A percentile compares a stretch with the other conserved stretches of the same genome.
phyloP scores from a whole-genome alignment of 53 echinoderm and acorn worm species.

The Echinometra lucunter region DNA sequence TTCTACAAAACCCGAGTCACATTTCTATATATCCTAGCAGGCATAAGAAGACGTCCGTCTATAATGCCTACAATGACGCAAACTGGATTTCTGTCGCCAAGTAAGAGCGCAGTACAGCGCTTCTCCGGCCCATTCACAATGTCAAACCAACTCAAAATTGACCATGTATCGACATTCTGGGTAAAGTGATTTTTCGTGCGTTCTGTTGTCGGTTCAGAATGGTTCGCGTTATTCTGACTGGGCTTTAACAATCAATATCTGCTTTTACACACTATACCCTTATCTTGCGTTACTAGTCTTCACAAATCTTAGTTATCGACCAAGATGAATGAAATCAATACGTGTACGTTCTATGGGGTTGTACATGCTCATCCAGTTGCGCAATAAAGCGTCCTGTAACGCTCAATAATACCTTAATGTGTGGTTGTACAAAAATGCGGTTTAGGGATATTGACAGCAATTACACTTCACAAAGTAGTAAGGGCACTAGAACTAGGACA shows the following conservation, averaged over 20 bases:
- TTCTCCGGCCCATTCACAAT: too few species aligned
- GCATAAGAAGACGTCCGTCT: slow-evolving; percentile 13
- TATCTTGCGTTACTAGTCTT: not conserved
- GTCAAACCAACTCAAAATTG: too few species aligned
- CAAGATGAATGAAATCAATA: slow-evolving; percentile 11
- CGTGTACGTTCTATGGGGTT: not conserved
- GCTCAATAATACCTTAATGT: too few species aligned
- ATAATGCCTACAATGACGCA: not conserved
- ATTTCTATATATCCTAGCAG: slow-evolving; percentile 3
- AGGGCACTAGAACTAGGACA: too few species aligned
- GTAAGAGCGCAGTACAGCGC: not conserved
- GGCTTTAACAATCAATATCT: slow-evolving; percentile 20
- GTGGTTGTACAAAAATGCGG: too few species aligned
- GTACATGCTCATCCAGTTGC: not conserved
- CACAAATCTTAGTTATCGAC: not conserved
- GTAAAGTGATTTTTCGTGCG: too few species aligned
- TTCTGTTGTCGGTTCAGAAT: too few species aligned
- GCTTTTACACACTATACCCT: not conserved
- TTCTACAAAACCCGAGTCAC: not conserved
- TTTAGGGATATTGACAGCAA: too few species aligned
- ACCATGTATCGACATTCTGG: too few species aligned
- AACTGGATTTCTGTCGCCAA: not conserved
- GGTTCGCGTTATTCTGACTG: too few species aligned
- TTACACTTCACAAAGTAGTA: too few species aligned
- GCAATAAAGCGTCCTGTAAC: not conserved